phyloP scores from a whole-genome alignment of 2,113 vertebrate genomes.

The Tetraodon nigroviridis region DNA sequence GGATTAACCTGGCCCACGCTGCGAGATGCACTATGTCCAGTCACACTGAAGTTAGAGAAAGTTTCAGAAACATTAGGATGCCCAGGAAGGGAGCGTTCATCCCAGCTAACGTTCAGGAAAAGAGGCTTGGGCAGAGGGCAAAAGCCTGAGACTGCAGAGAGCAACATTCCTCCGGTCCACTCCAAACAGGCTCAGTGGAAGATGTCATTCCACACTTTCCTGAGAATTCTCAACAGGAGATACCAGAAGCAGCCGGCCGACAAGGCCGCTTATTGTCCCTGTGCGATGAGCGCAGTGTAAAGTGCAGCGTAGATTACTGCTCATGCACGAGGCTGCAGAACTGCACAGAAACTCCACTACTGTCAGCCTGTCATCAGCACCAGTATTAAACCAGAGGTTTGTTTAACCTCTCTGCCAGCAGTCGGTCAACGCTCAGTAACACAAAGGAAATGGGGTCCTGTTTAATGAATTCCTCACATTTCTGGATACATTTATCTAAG shows the following conservation, averaged over 20 bases:
- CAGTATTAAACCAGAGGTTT: constrained; percentile 37
- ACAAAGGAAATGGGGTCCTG: constrained; percentile 40
- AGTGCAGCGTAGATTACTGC: neutral
- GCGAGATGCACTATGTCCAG: constrained; percentile 5
- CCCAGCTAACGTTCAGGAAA: constrained; percentile 35
- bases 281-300: neutral
- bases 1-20: constrained; percentile 13
- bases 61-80: neutral
- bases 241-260: constrained; percentile 29
- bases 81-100: constrained; percentile 6
- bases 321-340: neutral
- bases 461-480: constrained; percentile 56
- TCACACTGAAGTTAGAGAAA: neutral
- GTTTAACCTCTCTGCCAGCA: constrained; percentile 28
- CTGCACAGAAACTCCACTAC: too few relatives aligned
- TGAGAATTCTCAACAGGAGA: constrained; percentile 63
- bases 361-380: neutral
- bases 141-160: constrained; percentile 31
- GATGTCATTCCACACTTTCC: constrained; percentile 62
- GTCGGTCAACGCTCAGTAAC: constrained; percentile 34
- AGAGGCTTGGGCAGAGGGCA: constrained; percentile 38
- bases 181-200: constrained; percentile 62
- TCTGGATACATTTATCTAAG: constrained; percentile 22
- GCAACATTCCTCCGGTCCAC: constrained; percentile 61
- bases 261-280: constrained; percentile 53